These are phyloP conservation scores for Buphagus erythrorhynchus DNA, from an alignment of 2,797 vertebrate species.

Conservation along the genomic window DNA sequence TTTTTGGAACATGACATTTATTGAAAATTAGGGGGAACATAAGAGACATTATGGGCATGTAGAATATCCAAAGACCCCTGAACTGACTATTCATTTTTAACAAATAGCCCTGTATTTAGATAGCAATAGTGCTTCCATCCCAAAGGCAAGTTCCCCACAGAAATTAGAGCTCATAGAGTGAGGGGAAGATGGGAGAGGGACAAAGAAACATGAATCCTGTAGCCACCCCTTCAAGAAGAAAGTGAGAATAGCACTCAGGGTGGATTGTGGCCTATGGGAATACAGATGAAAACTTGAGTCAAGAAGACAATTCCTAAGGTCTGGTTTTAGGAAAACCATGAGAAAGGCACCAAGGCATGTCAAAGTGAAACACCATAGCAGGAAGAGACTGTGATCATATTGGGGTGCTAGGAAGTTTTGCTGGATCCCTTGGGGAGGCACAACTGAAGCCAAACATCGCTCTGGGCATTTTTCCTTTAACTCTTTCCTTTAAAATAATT, in stretches of 20 bases:
- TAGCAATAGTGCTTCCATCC: background rate
- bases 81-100: background rate
- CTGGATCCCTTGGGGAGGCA: background rate
- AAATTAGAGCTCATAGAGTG: background rate
- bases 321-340: background rate
- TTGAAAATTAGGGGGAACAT: background rate
- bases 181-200: background rate
- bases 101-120: background rate
- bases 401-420: background rate
- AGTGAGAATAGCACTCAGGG: background rate
- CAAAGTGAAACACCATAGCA: background rate
- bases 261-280: background rate
- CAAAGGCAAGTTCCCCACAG: background rate
- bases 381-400: background rate
- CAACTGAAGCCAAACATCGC: background rate
- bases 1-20: background rate
- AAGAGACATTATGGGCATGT: background rate
- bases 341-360: background rate
- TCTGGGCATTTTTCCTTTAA: background rate
- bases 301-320: background rate
- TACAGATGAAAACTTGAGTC: background rate
- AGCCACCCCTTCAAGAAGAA: fast-evolving
- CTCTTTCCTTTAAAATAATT: background rate
- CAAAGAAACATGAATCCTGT: background rate
- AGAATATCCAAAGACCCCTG: background rate